phyloP scores from a whole-genome alignment of 2,888 invertebrate genomes.

The Cataglyphis altisquamis region DNA sequence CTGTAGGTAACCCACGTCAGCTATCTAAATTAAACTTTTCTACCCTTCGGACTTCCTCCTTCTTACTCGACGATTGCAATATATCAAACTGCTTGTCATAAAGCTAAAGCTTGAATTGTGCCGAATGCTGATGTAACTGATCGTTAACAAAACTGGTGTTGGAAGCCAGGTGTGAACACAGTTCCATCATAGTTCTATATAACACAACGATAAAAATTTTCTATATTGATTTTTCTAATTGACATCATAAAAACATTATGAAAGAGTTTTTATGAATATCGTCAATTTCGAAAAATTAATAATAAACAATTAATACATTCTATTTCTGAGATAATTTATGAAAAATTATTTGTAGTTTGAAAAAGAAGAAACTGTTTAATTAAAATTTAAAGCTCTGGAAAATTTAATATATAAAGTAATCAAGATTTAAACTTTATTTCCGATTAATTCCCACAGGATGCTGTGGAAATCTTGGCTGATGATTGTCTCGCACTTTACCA shows the following conservation, averaged over 20 bases:
- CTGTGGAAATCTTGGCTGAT: slow-evolving; percentile 24
- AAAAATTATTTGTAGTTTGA: background rate
- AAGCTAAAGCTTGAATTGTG: slow-evolving; percentile 65
- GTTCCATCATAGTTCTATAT: slow-evolving; percentile 41
- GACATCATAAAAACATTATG: background rate
- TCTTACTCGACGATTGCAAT: slow-evolving; percentile 61
- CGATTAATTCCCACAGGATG: slow-evolving; percentile 63
- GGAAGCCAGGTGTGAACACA: slow-evolving; percentile 67
- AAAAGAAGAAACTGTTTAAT: background rate
- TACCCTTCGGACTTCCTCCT: slow-evolving; percentile 45
- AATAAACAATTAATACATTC: background rate
- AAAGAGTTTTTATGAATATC: background rate
- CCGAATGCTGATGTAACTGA: slow-evolving; percentile 69
- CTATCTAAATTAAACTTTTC: slow-evolving; percentile 80
- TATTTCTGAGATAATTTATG: background rate
- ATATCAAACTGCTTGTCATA: slow-evolving; percentile 77
- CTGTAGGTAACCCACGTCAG: slow-evolving; percentile 66
- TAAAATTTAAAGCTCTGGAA: background rate
- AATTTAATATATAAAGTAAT: background rate
- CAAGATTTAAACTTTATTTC: slow-evolving; percentile 28
- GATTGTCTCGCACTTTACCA: slow-evolving; percentile 50
- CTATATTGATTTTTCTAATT: background rate
- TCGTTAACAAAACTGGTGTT: slow-evolving; percentile 65
- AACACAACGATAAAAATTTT: background rate
- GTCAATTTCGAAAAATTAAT: slow-evolving; percentile 3